Evolutionary conservation across 2,113 vertebrate species (phyloP), one percentile per base, ranked within the genome.

Genomic region (Noctilio leporinus): DNA sequence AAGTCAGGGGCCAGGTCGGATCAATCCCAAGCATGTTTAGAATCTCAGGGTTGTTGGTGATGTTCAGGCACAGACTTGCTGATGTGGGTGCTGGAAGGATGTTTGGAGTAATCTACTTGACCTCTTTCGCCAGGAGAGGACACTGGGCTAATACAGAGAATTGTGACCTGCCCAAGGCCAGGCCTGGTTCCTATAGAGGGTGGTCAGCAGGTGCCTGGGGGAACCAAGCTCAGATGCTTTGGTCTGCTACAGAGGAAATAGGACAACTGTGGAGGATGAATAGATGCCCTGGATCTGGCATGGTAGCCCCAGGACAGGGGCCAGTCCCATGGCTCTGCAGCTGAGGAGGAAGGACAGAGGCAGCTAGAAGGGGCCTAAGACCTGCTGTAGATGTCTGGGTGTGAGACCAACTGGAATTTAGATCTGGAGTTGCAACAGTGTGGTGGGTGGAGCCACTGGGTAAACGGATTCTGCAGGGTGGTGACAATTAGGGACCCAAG

Each of bases 271-370:
- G 24, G 15, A 55, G 57, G 45, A 30, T 9, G 22, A 10, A 20
- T 0, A n/a, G 47, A 24, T 4, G 30, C 1, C 10, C 2, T 3
- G 1, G n/a, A 0, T 6, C 33, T 10, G 24, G 11, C 0, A 0
- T 2, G 14, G 53, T 16, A 28, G 24, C 19, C 19, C 14, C 15
- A 10, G 35, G 45, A 26, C 33, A 4, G 14, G 19, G 30, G 38
- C 3, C 51, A 3, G n/a, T 10, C 40, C 38, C 10, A 1, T 0
- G 0, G 69, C 12, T 35, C 82, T 4, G 24, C 47, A 67, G 65
- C 43, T 16, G 20, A 16, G 12, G 28, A 45, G 3, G 26, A 28
- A 26, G 4, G 64, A 20, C 4, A 15, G 30, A n/a, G 57, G 33
- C 0, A 20, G 45, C 8, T n/a, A 17, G 30, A 7, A 47, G 2